Conservation (phyloP, 2,113 vertebrate species). For the Bagarius yarrelli region DNA sequence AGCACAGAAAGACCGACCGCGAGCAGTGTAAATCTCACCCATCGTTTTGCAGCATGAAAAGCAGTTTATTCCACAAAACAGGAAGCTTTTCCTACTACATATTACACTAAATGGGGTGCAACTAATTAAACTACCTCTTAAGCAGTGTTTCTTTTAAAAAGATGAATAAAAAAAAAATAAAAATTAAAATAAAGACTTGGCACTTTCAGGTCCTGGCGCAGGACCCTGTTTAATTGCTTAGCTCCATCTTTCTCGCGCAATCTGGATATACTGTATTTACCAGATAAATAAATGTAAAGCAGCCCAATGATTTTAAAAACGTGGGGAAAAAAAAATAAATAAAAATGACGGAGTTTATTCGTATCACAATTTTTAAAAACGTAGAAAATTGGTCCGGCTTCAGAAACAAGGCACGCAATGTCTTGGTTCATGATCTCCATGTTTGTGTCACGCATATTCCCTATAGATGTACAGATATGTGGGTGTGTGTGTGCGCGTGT, state of each 20-base stretch:
- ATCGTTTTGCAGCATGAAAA: slow-evolving; percentile 17
- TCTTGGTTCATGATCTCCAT: slow-evolving; percentile 73
- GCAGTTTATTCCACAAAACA: not conserved
- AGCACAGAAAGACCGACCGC: not conserved
- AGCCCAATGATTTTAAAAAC: slow-evolving; percentile 52
- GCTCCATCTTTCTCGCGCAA: not conserved
- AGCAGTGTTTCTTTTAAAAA: not conserved
- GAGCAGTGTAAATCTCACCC: not conserved
- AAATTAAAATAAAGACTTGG: not conserved
- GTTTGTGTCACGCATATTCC: slow-evolving; percentile 76
- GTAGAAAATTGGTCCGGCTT: slow-evolving; percentile 82
- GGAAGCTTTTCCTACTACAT: not conserved
- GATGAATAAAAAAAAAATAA: slow-evolving; percentile 16
- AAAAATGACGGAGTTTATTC: slow-evolving; percentile 74
- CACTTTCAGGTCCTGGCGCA: not conserved
- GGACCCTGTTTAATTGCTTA: not conserved
- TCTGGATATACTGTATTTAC: not conserved
- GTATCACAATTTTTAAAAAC: slow-evolving; percentile 79
- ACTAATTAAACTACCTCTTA: not conserved
- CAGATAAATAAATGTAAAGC: slow-evolving; percentile 30
- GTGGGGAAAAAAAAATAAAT: slow-evolving; percentile 48
- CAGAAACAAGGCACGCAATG: slow-evolving; percentile 81
- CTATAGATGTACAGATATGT: slow-evolving; percentile 47
- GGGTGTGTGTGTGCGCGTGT: not conserved
- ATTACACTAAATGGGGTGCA: not conserved